Evolutionary conservation across 2,113 vertebrate genomes (phyloP).

Genomic region (Scopus umbretta): DNA sequence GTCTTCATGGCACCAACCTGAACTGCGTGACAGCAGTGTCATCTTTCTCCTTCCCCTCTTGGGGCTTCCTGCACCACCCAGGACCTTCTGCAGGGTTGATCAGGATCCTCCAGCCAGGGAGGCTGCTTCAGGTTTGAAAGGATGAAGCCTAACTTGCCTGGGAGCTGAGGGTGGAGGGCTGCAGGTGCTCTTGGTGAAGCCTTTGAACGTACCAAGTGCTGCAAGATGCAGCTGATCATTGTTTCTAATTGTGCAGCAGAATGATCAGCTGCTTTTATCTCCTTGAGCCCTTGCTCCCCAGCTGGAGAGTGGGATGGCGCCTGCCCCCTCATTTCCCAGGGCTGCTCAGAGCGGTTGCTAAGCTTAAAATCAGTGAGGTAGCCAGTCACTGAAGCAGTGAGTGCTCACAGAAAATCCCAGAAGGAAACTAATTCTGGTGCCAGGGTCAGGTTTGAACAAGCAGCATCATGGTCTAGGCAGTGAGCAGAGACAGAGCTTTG

Average conservation of each 20-base stretch:
- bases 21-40: neutral
- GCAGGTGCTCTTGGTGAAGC: neutral
- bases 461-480: neutral
- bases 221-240: neutral
- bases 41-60: neutral
- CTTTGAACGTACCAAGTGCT: neutral
- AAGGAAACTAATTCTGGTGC: neutral
- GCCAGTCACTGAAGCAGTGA: neutral
- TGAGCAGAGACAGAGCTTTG: neutral
- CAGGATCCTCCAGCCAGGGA: neutral
- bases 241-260: neutral
- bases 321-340: slow-evolving; percentile 13
- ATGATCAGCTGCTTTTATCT: neutral
- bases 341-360: neutral
- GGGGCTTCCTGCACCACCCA: neutral
- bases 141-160: neutral
- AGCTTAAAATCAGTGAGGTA: neutral
- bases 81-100: neutral
- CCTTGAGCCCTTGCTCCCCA: neutral
- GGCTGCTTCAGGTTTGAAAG: neutral
- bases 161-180: neutral
- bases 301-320: neutral
- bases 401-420: neutral
- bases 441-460: neutral
- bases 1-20: neutral